phyloP scores from a whole-genome alignment of 2,797 vertebrate genomes.

The Alcedo atthis region DNA sequence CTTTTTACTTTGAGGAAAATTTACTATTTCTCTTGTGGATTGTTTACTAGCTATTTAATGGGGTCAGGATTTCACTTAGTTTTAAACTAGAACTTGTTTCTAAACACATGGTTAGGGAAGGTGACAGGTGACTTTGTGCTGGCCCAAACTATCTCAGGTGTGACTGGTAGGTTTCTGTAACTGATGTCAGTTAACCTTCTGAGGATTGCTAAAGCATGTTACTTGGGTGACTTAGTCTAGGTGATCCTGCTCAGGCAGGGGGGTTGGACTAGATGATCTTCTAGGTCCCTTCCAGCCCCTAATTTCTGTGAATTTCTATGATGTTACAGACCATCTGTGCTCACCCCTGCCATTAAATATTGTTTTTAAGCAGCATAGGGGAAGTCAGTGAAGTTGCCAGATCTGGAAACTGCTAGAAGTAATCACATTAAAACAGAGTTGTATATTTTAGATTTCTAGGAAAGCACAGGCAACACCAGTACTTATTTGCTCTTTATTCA shows the following conservation, averaged over 20 bases:
- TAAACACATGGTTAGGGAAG: neutral
- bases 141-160: neutral
- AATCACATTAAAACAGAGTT: neutral
- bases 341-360: neutral
- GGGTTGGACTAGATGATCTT: too few species aligned
- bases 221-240: neutral
- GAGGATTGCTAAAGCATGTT: neutral
- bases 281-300: too few species aligned
- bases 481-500: neutral
- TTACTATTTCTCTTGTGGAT: neutral
- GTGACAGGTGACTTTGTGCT: neutral
- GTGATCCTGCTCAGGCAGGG: too few species aligned
- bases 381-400: neutral
- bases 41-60: neutral
- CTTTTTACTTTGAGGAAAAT: neutral
- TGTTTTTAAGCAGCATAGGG: neutral
- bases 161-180: neutral
- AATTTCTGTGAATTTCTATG: too few species aligned
- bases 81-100: neutral
- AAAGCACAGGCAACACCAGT: neutral
- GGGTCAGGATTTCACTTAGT: neutral
- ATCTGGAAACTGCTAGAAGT: neutral
- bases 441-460: neutral
- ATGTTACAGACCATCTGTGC: neutral
- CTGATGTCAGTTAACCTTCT: neutral